phyloP scores from a whole-genome alignment of 2,113 vertebrate genomes.

The Chrysochloris asiatica region DNA sequence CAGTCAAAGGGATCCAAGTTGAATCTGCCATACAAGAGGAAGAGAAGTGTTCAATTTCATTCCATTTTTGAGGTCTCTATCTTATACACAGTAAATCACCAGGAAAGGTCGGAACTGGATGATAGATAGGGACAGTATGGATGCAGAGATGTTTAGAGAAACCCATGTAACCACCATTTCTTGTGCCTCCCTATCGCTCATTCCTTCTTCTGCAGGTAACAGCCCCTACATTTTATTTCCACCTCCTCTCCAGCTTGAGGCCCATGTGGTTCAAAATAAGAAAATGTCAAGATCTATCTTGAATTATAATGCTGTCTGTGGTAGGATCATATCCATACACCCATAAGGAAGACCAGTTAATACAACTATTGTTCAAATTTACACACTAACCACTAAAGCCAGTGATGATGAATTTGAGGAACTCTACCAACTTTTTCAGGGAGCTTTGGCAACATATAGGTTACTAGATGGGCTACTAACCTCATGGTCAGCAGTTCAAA shows the following conservation, averaged over 20 bases:
- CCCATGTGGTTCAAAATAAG: background rate
- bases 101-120: background rate
- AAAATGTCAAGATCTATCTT: too few species aligned
- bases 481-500: too few species aligned
- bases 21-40: slow-evolving; percentile 79
- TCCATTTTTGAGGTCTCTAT: rapidly evolving
- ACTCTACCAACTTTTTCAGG: too few species aligned
- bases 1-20: slow-evolving; percentile 88
- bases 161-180: background rate
- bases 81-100: rapidly evolving
- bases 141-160: background rate
- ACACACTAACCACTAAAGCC: too few species aligned
- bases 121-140: background rate
- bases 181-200: background rate
- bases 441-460: too few species aligned
- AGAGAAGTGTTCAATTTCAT: background rate
- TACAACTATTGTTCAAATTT: too few species aligned
- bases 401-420: too few species aligned
- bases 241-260: background rate
- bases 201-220: background rate
- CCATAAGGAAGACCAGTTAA: too few species aligned
- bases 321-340: too few species aligned
- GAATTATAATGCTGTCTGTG: too few species aligned
- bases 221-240: background rate
- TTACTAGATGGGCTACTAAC: too few species aligned